These are phyloP conservation scores for Akabosia matsudoensis DNA, from an alignment of 1,140 invertebrate genomes.

Conservation along the genomic window DNA sequence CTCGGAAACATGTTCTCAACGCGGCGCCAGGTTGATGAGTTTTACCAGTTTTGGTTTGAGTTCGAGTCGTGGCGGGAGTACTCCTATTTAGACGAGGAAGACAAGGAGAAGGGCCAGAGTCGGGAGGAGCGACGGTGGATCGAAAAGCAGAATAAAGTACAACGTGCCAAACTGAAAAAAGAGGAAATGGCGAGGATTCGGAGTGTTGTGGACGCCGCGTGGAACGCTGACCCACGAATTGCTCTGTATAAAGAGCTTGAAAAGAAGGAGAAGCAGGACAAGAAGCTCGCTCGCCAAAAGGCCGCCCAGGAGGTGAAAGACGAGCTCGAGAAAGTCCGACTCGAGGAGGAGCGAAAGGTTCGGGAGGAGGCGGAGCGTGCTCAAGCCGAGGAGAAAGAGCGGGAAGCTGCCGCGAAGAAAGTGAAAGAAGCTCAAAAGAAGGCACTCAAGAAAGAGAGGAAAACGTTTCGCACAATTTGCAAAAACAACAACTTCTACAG, in stretches of 20 bases:
- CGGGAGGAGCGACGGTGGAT: conserved; percentile 94
- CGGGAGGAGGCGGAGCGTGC: conserved; percentile 73
- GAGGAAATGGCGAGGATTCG: conserved; percentile 92
- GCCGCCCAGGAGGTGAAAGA: conserved; percentile 75
- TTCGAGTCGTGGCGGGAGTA: conserved; percentile 99
- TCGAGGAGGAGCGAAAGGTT: conserved; percentile 65
- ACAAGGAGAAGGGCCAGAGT: conserved; percentile 91
- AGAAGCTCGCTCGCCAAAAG: conserved; percentile 85
- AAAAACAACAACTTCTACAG: conserved; percentile 86
- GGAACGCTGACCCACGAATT: conserved; percentile 89
- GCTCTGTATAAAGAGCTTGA: conserved; percentile 89
- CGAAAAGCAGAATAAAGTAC: conserved; percentile 94
- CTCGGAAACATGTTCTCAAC: conserved; percentile 72
- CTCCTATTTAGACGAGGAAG: conserved; percentile 98
- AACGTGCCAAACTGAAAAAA: conserved; percentile 86
- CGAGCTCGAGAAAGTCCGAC: conserved; percentile 68
- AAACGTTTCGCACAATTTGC: conserved; percentile 75
- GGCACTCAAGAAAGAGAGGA: conserved; percentile 78
- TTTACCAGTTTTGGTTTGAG: conserved; percentile 91
- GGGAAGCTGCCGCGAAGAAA: conserved; percentile 75
- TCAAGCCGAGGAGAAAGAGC: conserved; percentile 74
- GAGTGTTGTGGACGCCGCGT: conserved; percentile 85
- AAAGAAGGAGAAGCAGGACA: conserved; percentile 82
- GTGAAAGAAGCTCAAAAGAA: conserved; percentile 81
- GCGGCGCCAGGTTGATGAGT: conserved; percentile 73